A percentile compares a stretch with the other conserved stretches of the same genome.
phyloP scores from a whole-genome alignment of 2,113 vertebrate genomes.

The Saimiri boliviensis region DNA sequence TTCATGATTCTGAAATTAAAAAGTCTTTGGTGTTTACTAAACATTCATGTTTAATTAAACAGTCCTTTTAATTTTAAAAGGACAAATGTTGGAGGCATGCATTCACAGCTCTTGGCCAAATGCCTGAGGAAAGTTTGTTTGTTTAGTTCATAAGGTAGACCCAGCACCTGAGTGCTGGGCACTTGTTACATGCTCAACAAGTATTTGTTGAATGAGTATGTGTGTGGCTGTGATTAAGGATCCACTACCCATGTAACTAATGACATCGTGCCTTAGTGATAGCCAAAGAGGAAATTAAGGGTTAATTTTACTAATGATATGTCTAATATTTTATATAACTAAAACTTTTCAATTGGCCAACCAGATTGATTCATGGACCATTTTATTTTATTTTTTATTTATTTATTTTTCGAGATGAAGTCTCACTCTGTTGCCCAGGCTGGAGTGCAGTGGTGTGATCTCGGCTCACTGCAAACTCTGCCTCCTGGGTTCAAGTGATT shows the following conservation, averaged over 20 bases:
- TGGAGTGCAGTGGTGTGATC: too few relatives aligned
- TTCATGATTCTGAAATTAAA: slow-evolving; percentile 55
- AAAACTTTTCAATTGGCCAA: neutral
- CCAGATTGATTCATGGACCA: neutral
- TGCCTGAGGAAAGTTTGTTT: slow-evolving; percentile 55
- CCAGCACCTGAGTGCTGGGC: neutral
- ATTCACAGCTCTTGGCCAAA: slow-evolving; percentile 30
- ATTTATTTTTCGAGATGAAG: too few relatives aligned
- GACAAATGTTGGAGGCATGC: slow-evolving; percentile 1
- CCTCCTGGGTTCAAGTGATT: too few relatives aligned
- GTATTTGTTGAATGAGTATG: slow-evolving; percentile 65
- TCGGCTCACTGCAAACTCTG: too few relatives aligned
- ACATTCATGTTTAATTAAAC: slow-evolving; percentile 63
- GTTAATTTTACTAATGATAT: slow-evolving; percentile 47
- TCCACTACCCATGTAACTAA: slow-evolving; percentile 13
- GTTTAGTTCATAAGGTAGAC: slow-evolving; percentile 57
- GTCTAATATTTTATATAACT: neutral
- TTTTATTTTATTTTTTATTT: too few relatives aligned
- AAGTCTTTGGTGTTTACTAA: slow-evolving; percentile 63
- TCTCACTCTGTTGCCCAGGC: too few relatives aligned
- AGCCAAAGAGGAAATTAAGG: slow-evolving; percentile 47
- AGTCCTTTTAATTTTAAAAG: slow-evolving; percentile 57
- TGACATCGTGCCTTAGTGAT: slow-evolving; percentile 34
- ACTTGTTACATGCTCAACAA: slow-evolving; percentile 55
- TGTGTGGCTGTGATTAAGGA: slow-evolving; percentile 54